Percentiles rank a stretch among this genome's conserved stretches.
phyloP scores from a whole-genome alignment of 2,113 vertebrate species.

The Notarius lentiginosus region DNA sequence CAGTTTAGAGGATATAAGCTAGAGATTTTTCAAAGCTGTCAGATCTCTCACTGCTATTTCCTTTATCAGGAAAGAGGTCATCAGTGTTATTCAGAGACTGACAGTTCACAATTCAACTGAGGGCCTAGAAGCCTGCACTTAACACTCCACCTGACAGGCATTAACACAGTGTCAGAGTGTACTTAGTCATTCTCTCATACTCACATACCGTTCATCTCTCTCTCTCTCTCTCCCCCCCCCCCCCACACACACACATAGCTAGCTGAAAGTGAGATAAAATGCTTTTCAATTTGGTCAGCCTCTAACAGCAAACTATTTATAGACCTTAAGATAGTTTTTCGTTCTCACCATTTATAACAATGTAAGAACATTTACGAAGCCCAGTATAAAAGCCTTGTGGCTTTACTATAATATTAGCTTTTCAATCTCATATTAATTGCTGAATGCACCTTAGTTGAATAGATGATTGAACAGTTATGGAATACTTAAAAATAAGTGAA shows the following conservation, averaged over 20 bases:
- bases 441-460: conserved; percentile 31
- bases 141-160: conserved; percentile 33
- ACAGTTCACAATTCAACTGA: conserved; percentile 27
- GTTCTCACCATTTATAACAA: conserved; percentile 1
- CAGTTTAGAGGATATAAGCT: not conserved
- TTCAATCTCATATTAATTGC: conserved; percentile 56
- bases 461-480: not conserved
- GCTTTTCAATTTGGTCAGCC: not conserved
- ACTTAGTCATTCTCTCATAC: conserved; percentile 18
- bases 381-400: not conserved
- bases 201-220: not conserved
- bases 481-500: not conserved
- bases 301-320: conserved; percentile 16
- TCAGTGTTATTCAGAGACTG: conserved; percentile 28
- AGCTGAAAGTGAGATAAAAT: conserved; percentile 29
- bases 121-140: conserved; percentile 30
- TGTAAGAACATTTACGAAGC: conserved; percentile 5
- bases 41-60: conserved; percentile 12
- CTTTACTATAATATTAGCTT: not conserved
- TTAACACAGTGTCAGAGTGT: conserved; percentile 35
- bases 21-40: conserved; percentile 25
- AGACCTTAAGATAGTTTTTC: not conserved
- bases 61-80: conserved; percentile 36
- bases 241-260: not conserved
- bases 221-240: no score